These are phyloP conservation scores for Aratinga solstitialis DNA, from an alignment of 2,797 vertebrate genomes.

Conservation along the genomic window DNA sequence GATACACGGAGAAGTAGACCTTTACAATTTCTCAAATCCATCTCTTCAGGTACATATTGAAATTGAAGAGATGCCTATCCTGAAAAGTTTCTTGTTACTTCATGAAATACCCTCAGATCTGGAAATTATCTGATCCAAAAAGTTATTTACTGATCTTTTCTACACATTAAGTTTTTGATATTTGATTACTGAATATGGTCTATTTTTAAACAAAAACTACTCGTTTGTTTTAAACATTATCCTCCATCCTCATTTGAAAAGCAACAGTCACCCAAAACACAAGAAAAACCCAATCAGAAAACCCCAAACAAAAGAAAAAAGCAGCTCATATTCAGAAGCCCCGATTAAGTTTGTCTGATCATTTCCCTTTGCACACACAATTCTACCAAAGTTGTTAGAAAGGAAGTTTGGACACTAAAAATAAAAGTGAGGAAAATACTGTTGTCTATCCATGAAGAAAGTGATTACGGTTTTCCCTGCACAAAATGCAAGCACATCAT, in stretches of 20 bases:
- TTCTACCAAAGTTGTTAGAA: not conserved
- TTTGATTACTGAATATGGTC: not conserved
- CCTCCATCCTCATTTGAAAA: not conserved
- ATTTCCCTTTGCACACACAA: not conserved
- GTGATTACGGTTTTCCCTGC: not conserved
- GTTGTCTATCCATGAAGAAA: not conserved
- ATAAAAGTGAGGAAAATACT: not conserved
- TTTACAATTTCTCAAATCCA: accelerated
- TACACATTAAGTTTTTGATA: not conserved
- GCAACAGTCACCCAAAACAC: too few species aligned
- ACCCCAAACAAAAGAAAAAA: not conserved
- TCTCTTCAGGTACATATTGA: not conserved
- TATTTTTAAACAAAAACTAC: not conserved
- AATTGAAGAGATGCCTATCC: not conserved
- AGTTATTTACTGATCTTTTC: not conserved
- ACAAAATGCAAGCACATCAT: not conserved
- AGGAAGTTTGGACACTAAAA: not conserved
- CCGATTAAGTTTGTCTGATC: not conserved
- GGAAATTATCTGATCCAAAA: not conserved
- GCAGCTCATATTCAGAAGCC: not conserved
- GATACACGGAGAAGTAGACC: not conserved
- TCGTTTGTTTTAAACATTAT: not conserved
- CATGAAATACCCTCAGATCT: not conserved
- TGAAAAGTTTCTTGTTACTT: not conserved
- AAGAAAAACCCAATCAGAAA: not conserved